Base-by-base conservation (phyloP, 2,113 vertebrate species). In the Equus przewalskii region DNA sequence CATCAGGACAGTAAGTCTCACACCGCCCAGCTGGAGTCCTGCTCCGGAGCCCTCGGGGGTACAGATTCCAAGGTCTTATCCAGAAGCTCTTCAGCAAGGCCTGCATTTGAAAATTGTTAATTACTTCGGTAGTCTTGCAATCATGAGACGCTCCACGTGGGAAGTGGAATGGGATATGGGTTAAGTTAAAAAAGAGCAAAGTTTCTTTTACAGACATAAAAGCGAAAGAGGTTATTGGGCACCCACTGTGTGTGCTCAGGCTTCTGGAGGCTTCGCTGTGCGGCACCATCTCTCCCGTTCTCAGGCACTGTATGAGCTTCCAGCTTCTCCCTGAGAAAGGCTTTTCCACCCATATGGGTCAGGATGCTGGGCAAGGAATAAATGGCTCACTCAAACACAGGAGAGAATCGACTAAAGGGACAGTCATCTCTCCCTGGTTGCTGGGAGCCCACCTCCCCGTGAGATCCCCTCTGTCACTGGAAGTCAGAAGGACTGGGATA, bases 61-160 rank as follows among this genome's bases (percentile, higher is more conserved):
- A 64, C 41, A 49, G 46, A 85, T 26, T 56, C 89, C 78, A 56
- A 64, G 58, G 14, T 21, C 72, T 89, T 41, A 5, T 26, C 54
- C 72, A 96, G 49, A 73, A 92, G 46, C 46, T 89, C 72, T 79
- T 94, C 62, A 49, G 22, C n/a, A 46, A 76, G 80, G 67, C 36
- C 54, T n/a, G 21, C 3, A 56, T 75, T 41, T 6, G 0, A 60
- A 89, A 44, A 76, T 76, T 44, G 78, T 41, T 30, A 44, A 83
- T 94, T 81, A 9, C 46, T 69, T 88, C 86, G 70, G 36, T 44
- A 15, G 30, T 84, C 62, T 65, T 54, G 46, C 41, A 41, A 5
- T 46, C 60, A 44, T 70, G 56, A 92, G 86, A 83, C 8, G 19
- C 4, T 86, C 65, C 72, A 2, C 1, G 0, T 85, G 67, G 30